Conservation (phyloP, 1,140 invertebrate species). For the Scaptomyza pallida region DNA sequence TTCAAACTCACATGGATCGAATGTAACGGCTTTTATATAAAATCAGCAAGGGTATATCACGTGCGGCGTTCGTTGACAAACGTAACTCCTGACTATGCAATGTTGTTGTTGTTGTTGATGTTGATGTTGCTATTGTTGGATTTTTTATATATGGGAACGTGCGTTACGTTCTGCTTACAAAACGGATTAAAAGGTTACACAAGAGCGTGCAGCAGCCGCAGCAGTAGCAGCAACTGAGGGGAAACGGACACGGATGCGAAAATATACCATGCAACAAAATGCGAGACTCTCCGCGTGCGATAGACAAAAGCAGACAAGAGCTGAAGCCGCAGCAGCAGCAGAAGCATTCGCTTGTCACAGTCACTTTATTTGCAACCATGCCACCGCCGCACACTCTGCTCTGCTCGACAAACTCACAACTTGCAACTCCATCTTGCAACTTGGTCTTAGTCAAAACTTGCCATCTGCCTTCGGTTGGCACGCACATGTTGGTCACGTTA, state of each 20-base stretch:
- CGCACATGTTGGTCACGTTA: conserved; percentile 73
- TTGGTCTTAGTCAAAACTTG: conserved; percentile 19
- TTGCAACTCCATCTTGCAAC: neutral
- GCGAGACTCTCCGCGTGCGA: conserved; percentile 8
- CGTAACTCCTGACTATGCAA: neutral
- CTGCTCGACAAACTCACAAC: neutral
- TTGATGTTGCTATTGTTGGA: conserved; percentile 22
- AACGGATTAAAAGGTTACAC: conserved; percentile 83
- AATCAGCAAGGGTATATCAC: conserved; percentile 20
- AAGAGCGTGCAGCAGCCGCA: conserved; percentile 68
- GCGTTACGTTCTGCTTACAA: conserved; percentile 83
- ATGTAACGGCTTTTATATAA: neutral
- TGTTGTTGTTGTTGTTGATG: conserved; percentile 23
- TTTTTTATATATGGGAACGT: conserved; percentile 58
- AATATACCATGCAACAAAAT: conserved; percentile 26
- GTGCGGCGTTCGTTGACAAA: neutral
- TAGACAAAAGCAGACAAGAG: conserved; percentile 24
- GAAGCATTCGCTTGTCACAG: conserved; percentile 46
- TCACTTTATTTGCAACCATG: conserved; percentile 72
- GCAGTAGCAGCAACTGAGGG: neutral
- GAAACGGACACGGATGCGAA: conserved; percentile 49
- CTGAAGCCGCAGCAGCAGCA: conserved; percentile 29
- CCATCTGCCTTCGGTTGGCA: conserved; percentile 43
- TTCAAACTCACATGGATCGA: neutral
- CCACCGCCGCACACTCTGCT: neutral